Base-by-base conservation (phyloP, 1,140 invertebrate species). In the Dreissena polymorpha region DNA sequence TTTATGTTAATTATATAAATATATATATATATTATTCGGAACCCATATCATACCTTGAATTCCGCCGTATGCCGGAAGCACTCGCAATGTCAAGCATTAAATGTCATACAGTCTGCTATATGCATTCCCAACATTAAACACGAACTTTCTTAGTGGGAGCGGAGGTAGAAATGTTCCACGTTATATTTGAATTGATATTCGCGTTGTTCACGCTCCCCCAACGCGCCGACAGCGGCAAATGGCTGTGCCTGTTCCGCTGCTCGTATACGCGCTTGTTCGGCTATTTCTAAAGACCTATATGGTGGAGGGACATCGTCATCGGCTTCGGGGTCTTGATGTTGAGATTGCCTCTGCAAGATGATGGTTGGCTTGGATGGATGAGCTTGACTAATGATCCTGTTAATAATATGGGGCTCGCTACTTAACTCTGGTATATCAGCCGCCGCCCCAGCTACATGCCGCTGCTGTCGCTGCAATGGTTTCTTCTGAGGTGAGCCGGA, bases 91-190 rank as follows among this genome's bases (percentile, higher is more conserved):
- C 2, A 39, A 39, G 8, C 39, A 5, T 39, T 2, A 39, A 39
- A 8, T 39, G 2, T 39, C 39, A 8, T 39, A 39, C 39, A 39
- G 39, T 39, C n/a, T n/a, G n/a, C n/a, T n/a, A n/a, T n/a, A n/a
- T n/a, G n/a, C n/a, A n/a, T n/a, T n/a, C n/a, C n/a, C n/a, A n/a
- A n/a, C n/a, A n/a, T n/a, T n/a, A n/a, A n/a, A n/a, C n/a, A n/a
- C n/a, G n/a, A n/a, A n/a, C n/a, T n/a, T n/a, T n/a, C n/a, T n/a
- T n/a, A n/a, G n/a, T n/a, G n/a, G 71, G 73, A 71, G 39, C 68
- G 73, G 76, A 71, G 74, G 68, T 82, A 82, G 60, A 65, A 72
- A 74, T 73, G 53, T 55, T 82, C 70, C n/a, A 82, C 79, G 39
- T 74, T 69, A 51, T 55, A 74, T 60, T 60, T 60, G 21, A n/a